phyloP scores from a whole-genome alignment of 1,140 invertebrate species.

The Meloidogyne exigua region DNA sequence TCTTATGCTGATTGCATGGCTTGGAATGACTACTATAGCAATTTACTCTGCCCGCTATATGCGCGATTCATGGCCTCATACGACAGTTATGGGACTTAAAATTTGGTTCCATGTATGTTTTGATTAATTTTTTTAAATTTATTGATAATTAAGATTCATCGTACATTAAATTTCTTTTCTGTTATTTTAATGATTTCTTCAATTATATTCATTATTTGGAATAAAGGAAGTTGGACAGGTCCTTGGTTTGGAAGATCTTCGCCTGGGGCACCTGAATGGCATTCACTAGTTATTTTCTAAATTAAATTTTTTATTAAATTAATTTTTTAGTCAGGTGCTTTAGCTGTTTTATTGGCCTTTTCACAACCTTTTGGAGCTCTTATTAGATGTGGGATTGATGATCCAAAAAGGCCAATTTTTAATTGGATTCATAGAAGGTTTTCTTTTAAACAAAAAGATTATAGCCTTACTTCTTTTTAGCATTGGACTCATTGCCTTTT shows the following conservation, averaged over 20 bases:
- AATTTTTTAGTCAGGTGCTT: conserved; percentile 33
- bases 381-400: conserved; percentile 35
- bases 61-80: conserved; percentile 41
- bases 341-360: conserved; percentile 40
- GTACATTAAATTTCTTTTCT: conserved; percentile 38
- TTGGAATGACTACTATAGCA: conserved; percentile 32
- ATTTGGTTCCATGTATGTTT: conserved; percentile 47
- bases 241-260: conserved; percentile 27
- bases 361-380: conserved; percentile 38
- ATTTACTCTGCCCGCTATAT: conserved; percentile 44
- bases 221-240: conserved; percentile 43
- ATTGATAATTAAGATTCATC: conserved; percentile 35
- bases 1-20: conserved; percentile 46
- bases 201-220: conserved; percentile 27
- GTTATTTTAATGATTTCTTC: conserved; percentile 38
- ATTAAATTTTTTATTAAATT: conserved; percentile 15
- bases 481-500: conserved; percentile 12
- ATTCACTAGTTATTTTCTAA: conserved; percentile 18
- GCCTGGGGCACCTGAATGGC: neutral
- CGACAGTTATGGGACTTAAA: conserved; percentile 34
- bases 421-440: conserved; percentile 31
- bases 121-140: neutral
- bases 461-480: conserved; percentile 12
- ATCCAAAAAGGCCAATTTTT: conserved; percentile 38
- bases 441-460: neutral